Conservation (phyloP, 53 echinoderm and acorn worm genomes). For the Stichopus horrens region DNA sequence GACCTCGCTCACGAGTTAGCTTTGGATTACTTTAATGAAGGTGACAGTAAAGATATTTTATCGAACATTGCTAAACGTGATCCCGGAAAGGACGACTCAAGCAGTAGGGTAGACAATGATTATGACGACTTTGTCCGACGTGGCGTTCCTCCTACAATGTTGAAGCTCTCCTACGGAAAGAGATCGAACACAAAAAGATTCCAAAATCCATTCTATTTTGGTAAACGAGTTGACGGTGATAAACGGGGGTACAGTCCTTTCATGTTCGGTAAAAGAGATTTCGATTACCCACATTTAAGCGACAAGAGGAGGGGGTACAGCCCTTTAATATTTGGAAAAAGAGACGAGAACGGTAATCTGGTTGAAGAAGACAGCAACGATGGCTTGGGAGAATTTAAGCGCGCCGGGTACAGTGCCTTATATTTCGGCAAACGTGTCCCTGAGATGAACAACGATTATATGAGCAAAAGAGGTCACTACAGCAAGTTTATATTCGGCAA, state of each 20-base stretch:
- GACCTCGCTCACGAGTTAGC: slow-evolving; percentile 26
- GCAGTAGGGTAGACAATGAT: neutral
- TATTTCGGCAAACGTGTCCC: slow-evolving; percentile 42
- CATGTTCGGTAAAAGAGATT: slow-evolving; percentile 38
- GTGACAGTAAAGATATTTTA: neutral
- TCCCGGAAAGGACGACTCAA: neutral
- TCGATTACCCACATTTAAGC: neutral
- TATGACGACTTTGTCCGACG: slow-evolving; percentile 3
- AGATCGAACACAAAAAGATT: slow-evolving; percentile 18
- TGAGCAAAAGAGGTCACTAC: slow-evolving; percentile 16
- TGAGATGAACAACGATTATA: neutral
- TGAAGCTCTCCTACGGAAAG: slow-evolving; percentile 29
- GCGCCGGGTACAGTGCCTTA: slow-evolving; percentile 31
- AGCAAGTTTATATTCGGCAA: slow-evolving; percentile 19
- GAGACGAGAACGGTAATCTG: neutral
- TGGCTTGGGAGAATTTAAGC: neutral
- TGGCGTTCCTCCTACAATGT: neutral
- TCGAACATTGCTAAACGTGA: slow-evolving; percentile 30
- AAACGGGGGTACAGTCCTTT: slow-evolving; percentile 24
- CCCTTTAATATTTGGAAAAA: slow-evolving; percentile 25
- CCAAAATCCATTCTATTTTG: slow-evolving; percentile 3
- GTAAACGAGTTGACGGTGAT: neutral
- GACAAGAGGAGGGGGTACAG: slow-evolving; percentile 18
- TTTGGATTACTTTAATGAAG: slow-evolving; percentile 22
- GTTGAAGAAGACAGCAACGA: neutral